Evolutionary conservation across 2,113 vertebrate genomes (phyloP).

Genomic region (Euleptes europaea): DNA sequence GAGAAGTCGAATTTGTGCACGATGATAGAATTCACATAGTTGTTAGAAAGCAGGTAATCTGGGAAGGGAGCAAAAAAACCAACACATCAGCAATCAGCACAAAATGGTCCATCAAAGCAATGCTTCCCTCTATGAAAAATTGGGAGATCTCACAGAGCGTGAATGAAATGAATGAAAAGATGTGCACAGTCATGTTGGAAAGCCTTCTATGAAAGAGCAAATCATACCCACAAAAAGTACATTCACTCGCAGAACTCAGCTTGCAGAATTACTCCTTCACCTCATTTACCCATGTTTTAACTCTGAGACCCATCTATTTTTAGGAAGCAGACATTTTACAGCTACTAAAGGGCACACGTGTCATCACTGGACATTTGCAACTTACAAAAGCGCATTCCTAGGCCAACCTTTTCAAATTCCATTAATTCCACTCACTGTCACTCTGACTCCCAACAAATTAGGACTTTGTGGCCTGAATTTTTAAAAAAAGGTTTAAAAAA

Average conservation of each 20-base stretch:
- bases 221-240: not conserved
- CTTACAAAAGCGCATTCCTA: not conserved
- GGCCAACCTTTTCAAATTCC: not conserved
- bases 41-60: slow-evolving; percentile 98
- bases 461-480: too few species aligned
- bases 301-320: not conserved
- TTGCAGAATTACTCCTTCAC: not conserved
- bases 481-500: too few species aligned
- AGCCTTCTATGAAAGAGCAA: not conserved
- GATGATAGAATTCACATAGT: slow-evolving; percentile 98
- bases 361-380: not conserved
- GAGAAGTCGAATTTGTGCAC: slow-evolving; percentile 99
- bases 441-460: too few species aligned
- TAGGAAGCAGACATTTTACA: not conserved
- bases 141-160: not conserved
- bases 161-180: not conserved
- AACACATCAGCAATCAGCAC: not conserved
- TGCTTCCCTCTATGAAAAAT: not conserved
- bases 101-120: not conserved
- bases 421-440: not conserved
- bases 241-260: not conserved
- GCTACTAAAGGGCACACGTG: not conserved
- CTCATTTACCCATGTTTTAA: not conserved
- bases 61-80: slow-evolving; percentile 12
- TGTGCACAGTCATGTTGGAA: not conserved